Evolutionary conservation across 2,113 vertebrate species (phyloP).

Genomic region (Lampris incognitus): DNA sequence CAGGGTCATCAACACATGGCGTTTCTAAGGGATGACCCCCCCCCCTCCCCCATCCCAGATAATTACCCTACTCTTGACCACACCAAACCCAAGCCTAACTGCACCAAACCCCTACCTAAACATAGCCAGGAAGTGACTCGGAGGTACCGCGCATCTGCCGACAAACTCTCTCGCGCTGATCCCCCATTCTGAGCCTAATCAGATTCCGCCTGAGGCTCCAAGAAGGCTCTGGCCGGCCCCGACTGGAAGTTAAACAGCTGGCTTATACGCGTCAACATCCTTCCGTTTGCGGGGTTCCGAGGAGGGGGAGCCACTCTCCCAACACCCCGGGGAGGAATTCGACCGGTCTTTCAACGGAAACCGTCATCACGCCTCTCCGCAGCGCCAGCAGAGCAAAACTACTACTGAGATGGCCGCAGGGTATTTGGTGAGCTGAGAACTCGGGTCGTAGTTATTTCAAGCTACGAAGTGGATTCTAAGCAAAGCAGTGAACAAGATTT

Average conservation of each 20-base stretch:
- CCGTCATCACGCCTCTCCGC: conserved; percentile 61
- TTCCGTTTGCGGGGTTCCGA: conserved; percentile 65
- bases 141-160: no score
- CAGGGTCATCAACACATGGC: no score
- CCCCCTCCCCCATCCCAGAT: no score
- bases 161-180: no score
- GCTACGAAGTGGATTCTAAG: not conserved
- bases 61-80: no score
- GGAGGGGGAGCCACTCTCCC: conserved; percentile 32
- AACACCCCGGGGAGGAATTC: conserved; percentile 66
- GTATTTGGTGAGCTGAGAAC: not conserved
- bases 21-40: no score
- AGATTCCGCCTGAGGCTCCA: no score
- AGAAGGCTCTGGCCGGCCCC: no score
- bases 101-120: no score
- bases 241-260: conserved; percentile 18
- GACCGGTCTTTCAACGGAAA: conserved; percentile 68
- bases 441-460: not conserved
- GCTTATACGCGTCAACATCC: conserved; percentile 56
- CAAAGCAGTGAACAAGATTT: not conserved
- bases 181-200: no score
- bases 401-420: conserved; percentile 3
- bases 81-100: no score
- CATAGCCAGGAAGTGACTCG: no score
- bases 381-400: conserved; percentile 71